Conservation (phyloP, 30 jellyfish, hydroid and myxozoan genomes). For the Aurelia sp. region DNA sequence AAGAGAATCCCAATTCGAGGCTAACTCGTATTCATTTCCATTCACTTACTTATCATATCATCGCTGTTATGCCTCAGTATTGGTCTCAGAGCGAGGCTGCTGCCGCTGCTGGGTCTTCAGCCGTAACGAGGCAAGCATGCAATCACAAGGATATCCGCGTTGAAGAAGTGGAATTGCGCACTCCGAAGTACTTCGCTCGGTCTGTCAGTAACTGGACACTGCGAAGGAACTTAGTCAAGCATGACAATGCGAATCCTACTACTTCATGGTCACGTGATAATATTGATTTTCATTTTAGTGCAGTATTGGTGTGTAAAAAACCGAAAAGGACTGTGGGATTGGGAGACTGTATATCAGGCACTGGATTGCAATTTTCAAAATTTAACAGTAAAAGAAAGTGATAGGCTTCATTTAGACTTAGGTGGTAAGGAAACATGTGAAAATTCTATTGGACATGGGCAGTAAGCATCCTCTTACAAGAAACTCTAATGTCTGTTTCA, state of each 20-base stretch:
- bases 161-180: slow-evolving; percentile 82
- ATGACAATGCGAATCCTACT: slow-evolving; percentile 88
- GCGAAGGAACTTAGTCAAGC: slow-evolving; percentile 87
- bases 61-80: slow-evolving; percentile 67
- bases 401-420: too few species aligned
- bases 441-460: too few species aligned
- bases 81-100: slow-evolving; percentile 88
- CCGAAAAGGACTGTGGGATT: slow-evolving; percentile 92
- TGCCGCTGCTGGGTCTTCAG: slow-evolving; percentile 96
- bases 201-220: slow-evolving; percentile 83
- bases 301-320: slow-evolving; percentile 88
- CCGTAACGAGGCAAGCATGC: slow-evolving; percentile 91
- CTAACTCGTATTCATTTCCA: slow-evolving; percentile 90
- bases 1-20: slow-evolving; percentile 60
- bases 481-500: too few species aligned
- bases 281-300: slow-evolving; percentile 76
- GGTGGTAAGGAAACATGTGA: too few species aligned
- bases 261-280: slow-evolving; percentile 85
- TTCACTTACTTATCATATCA: slow-evolving; percentile 82
- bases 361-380: slow-evolving; percentile 87
- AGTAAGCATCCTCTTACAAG: too few species aligned
- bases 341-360: slow-evolving; percentile 93
- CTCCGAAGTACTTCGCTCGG: slow-evolving; percentile 89
- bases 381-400: slow-evolving; percentile 2
- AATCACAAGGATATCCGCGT: slow-evolving; percentile 67